These are phyloP conservation scores for Takifugu bimaculatus DNA, from an alignment of 2,113 vertebrate genomes.

Conservation along the genomic window DNA sequence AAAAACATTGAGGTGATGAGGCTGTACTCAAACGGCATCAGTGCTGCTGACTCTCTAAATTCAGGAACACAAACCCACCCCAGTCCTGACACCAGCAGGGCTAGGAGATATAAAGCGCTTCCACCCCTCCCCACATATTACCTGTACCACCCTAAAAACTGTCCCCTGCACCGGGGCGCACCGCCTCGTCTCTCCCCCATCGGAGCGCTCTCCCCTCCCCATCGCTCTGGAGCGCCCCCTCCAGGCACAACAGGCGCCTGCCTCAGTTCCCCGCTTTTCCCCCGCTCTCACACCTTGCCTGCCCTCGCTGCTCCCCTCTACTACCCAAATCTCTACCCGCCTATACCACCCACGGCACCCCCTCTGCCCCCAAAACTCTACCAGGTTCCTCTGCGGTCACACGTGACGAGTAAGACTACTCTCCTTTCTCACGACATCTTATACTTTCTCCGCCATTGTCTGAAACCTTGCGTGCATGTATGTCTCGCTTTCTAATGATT, in stretches of 20 bases:
- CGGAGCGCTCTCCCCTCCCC: conserved; percentile 84
- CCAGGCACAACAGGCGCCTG: conserved; percentile 70
- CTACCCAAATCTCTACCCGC: conserved; percentile 73
- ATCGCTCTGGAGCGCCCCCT: conserved; percentile 71
- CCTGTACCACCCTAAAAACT: conserved; percentile 77
- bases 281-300: conserved; percentile 83
- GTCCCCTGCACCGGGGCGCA: conserved; percentile 75
- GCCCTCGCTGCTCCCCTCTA: conserved; percentile 77
- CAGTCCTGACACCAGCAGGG: conserved; percentile 24
- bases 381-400: conserved; percentile 70
- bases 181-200: conserved; percentile 84
- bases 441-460: conserved; percentile 25
- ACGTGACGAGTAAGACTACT: conserved; percentile 74
- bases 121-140: conserved; percentile 69
- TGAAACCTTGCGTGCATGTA: conserved; percentile 37
- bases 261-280: conserved; percentile 85
- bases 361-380: conserved; percentile 69
- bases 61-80: conserved; percentile 11
- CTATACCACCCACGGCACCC: conserved; percentile 62
- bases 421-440: conserved; percentile 46
- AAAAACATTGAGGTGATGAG: conserved; percentile 75
- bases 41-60: conserved; percentile 23
- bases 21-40: conserved; percentile 39
- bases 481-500: conserved; percentile 25
- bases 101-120: conserved; percentile 52